Evolutionary conservation across 2,113 vertebrate genomes (phyloP), one percentile per base, ranked within the genome.

Genomic region (Potamarius usumacintae): DNA sequence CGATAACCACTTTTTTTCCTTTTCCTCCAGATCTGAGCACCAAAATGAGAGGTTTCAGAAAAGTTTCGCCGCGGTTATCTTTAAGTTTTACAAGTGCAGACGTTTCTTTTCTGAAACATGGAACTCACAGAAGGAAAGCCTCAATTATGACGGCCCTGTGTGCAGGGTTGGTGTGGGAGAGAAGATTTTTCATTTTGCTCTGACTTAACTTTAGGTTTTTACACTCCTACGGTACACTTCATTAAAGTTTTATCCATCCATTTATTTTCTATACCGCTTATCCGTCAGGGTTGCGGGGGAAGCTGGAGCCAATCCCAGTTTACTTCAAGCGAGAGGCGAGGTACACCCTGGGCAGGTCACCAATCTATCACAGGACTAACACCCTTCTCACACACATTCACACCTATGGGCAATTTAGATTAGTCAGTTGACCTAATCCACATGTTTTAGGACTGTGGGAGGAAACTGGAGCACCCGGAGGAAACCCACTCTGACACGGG

Each of bases 31-130:
- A 57, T 84, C 34, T 72, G 18, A 81, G 18, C 79, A 25, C 87
- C 85, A 48, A 92, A 94, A 94, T 94, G 90, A 91, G 86, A 92
- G 86, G 89, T 89, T 94, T 27, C 50, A 84, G 63, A 76, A 77
- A 76, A 67, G 88, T 91, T 90, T 88, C 48, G 82, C 87, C 53
- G 84, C 58, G 88, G 89, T 89, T 94, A 93, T 95, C 90, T 94
- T 94, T 92, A 91, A 84, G 85, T 90, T 94, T 94, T 93, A 95
- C 85, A 78, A 92, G 88, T 22, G 0, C 67, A 82, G 69, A 85
- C 87, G 58, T 79, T 77, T 86, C 57, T 90, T 85, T 50, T 67
- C n/a, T 69, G 34, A 80, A 86, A 87, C 81, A 69, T 62, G 80
- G 8, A 83, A 72, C 42, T 53, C 20, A 53, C 62, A 83, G 22